Evolutionary conservation across 2,888 invertebrate genomes (phyloP).

Genomic region (Ormyrus pomaceus): DNA sequence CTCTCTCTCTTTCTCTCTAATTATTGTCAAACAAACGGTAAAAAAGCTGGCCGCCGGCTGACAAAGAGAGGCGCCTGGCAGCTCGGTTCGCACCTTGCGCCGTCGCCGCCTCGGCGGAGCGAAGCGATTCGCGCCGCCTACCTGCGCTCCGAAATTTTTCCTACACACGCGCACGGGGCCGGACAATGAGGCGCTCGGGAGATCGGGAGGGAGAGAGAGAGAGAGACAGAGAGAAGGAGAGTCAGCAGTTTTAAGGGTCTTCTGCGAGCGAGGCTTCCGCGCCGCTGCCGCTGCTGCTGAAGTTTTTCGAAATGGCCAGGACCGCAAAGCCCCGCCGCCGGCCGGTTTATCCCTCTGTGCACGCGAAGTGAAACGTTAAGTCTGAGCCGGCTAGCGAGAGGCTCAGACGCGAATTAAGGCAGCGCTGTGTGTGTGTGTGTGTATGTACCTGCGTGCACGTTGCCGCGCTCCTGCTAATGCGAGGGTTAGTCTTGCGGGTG

Average conservation of each 20-base stretch:
- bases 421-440: neutral
- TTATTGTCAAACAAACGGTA: no score
- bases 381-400: slow-evolving; percentile 9
- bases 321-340: slow-evolving; percentile 31
- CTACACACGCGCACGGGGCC: no score
- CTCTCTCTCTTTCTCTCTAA: no score
- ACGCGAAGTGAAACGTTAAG: slow-evolving; percentile 37
- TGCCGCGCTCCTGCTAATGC: neutral
- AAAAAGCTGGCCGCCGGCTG: no score
- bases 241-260: slow-evolving; percentile 48
- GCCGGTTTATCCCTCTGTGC: slow-evolving; percentile 29
- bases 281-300: neutral
- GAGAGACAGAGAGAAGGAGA: neutral
- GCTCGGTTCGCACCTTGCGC: no score
- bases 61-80: no score
- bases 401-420: no score
- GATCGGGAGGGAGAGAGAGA: slow-evolving; percentile 5
- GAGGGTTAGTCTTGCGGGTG: no score
- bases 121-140: no score
- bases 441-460: neutral
- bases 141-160: no score
- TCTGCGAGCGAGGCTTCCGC: slow-evolving; percentile 7
- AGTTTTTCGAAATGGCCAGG: slow-evolving; percentile 19
- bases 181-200: no score
- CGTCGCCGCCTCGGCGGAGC: no score